Evolutionary conservation across 2,797 vertebrate genomes (phyloP), one percentile per base, ranked within the genome.

Genomic region (Channa striata): DNA sequence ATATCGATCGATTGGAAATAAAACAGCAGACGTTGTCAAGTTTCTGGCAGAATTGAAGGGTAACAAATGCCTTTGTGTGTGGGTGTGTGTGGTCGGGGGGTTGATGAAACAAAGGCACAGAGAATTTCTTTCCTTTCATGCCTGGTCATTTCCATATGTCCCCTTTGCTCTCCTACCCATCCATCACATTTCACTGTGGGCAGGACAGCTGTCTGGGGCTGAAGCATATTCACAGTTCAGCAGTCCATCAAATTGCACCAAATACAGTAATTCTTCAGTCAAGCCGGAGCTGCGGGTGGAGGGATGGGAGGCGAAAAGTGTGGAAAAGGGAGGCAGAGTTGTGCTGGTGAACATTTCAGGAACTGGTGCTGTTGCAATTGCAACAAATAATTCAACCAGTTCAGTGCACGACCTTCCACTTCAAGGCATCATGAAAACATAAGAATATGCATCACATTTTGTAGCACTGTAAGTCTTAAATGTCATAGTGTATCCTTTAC

Each of bases 161-260:
- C 88, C 84, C 79, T 47, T 56, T 65, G 87, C 83, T 87, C 86
- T 73, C 65, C 64, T 62, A 70, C 77, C 87, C 84, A 93, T 94
- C 92, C 92, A 93, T 95, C 93, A 93, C 85, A 80, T 90, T 91
- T 88, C 84, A 91, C 87, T 93, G 81, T 68, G 70, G 85, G 90
- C 85, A 59, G 87, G 91, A 93, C 93, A 93, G 91, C 92, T 93
- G 90, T 90, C 90, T 80, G 65, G 57, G 70, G 72, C 82, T 81
- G 60, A 80, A 92, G 89, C 90, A 91, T 91, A 93, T 92, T 93
- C 93, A 93, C 91, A 93, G 91, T 91, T 91, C 91, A 93, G 84
- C 92, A 93, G 92, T 89, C 89, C 92, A 92, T 94, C 93, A 93
- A 93, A 94, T 91, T 93, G 86, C 84, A 91, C 88, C 89, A 88